Conservation (phyloP, 1,140 invertebrate species). For the Lasioglossum baleicum region DNA sequence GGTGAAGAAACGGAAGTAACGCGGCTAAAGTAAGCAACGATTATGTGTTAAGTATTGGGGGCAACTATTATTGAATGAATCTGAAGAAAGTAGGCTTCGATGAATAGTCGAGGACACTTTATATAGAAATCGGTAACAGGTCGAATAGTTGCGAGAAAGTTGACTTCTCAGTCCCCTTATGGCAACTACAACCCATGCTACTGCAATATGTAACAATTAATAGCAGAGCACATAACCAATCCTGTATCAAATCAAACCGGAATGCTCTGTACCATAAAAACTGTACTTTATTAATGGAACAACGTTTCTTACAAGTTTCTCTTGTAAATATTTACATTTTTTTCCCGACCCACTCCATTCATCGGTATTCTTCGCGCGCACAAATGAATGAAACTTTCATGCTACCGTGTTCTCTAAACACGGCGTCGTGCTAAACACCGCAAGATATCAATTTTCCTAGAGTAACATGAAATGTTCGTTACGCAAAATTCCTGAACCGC, state of each 20-base stretch:
- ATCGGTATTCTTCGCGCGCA: conserved; percentile 13
- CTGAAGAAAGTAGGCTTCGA: too few relatives aligned
- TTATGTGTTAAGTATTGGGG: too few relatives aligned
- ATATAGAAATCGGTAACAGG: not conserved
- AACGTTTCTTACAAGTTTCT: not conserved
- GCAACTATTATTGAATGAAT: too few relatives aligned
- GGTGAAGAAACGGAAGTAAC: not conserved
- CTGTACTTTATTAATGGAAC: not conserved
- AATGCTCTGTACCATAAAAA: too few relatives aligned
- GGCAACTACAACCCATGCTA: too few relatives aligned
- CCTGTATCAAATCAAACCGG: too few relatives aligned
- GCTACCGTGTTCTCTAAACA: conserved; percentile 4
- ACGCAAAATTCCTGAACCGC: conserved; percentile 8
- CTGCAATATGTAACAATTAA: too few relatives aligned
- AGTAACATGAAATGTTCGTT: not conserved
- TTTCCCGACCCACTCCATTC: not conserved
- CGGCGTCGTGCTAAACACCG: not conserved
- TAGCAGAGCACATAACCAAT: too few relatives aligned
- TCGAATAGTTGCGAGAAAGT: not conserved
- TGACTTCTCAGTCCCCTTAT: too few relatives aligned
- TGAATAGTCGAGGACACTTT: too few relatives aligned
- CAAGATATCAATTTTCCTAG: not conserved
- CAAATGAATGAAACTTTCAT: conserved; percentile 3
- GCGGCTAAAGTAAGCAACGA: too few relatives aligned
- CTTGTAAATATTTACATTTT: not conserved